Percentiles rank a stretch among this genome's conserved stretches.
Conservation (phyloP, 1,140 invertebrate species). For the Tribolium castaneum region DNA sequence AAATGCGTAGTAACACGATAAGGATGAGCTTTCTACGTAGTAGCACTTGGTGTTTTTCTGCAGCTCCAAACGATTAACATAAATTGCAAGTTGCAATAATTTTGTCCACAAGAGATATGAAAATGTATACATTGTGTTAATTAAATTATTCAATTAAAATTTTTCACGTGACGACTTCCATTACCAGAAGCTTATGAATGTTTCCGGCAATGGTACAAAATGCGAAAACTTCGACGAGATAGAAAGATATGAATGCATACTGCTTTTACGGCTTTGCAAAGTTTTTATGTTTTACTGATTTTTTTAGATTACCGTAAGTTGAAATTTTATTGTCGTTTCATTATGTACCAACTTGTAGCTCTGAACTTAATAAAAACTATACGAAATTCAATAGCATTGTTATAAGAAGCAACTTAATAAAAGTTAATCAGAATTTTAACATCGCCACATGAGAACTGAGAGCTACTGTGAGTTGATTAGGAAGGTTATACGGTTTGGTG, state of each 20-base stretch:
- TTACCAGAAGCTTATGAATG: background rate
- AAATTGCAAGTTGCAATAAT: slow-evolving; percentile 11
- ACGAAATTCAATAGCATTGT: background rate
- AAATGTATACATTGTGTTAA: slow-evolving; percentile 1
- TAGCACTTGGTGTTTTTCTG: background rate
- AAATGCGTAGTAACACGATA: background rate
- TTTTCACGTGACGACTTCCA: background rate
- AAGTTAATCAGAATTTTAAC: background rate
- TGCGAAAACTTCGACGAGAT: background rate
- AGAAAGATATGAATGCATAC: background rate
- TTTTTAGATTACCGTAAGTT: background rate
- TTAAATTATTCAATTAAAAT: slow-evolving; percentile 7
- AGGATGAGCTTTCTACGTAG: background rate
- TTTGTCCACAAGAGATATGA: background rate
- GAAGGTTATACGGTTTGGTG: background rate
- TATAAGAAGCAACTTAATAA: background rate
- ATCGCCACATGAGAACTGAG: background rate
- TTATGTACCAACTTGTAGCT: too few relatives aligned
- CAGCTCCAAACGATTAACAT: background rate
- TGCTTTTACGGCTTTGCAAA: background rate
- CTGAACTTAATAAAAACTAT: too few relatives aligned
- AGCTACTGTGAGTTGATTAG: background rate
- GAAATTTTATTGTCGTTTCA: too few relatives aligned
- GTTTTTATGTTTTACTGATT: background rate
- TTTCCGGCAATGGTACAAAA: background rate